Percentiles rank a stretch among this genome's conserved stretches.
These are phyloP conservation scores for Lophura nycthemera DNA, from an alignment of 2,113 vertebrate genomes.

Conservation along the genomic window DNA sequence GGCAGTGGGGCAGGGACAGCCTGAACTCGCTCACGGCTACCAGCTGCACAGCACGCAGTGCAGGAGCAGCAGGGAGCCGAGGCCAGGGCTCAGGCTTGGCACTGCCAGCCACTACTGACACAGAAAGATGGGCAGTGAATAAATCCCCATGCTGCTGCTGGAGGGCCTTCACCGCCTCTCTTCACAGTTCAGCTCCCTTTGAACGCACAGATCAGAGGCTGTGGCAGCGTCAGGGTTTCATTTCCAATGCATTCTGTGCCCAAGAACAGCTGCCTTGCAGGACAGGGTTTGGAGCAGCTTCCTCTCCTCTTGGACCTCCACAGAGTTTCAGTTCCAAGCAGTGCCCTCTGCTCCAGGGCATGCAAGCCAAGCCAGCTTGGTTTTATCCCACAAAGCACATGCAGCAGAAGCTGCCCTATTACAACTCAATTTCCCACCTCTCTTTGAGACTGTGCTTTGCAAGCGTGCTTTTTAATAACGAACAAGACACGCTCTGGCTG, in stretches of 20 bases:
- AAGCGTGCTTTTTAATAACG: accelerated
- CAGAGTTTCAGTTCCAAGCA: accelerated
- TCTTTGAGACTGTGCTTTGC: not conserved
- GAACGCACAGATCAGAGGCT: not conserved
- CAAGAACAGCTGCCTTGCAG: not conserved
- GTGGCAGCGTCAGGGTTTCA: accelerated
- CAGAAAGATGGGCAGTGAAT: not conserved
- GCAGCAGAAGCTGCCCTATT: accelerated
- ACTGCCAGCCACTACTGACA: not conserved
- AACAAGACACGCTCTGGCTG: accelerated
- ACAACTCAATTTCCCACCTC: accelerated
- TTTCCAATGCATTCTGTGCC: not conserved
- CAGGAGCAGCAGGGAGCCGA: not conserved
- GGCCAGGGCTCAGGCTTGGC: accelerated
- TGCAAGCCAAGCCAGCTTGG: accelerated
- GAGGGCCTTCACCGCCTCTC: not conserved
- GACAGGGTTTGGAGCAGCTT: not conserved
- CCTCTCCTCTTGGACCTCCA: not conserved
- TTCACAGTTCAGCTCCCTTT: not conserved
- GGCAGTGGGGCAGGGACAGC: accelerated
- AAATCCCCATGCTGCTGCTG: not conserved
- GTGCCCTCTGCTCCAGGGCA: accelerated
- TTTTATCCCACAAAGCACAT: accelerated
- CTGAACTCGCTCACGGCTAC: accelerated
- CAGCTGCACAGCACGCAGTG: accelerated